Evolutionary conservation across 2,113 vertebrate genomes (phyloP), one percentile per base, ranked within the genome.

Genomic region (Tychaedon coryphoeus): DNA sequence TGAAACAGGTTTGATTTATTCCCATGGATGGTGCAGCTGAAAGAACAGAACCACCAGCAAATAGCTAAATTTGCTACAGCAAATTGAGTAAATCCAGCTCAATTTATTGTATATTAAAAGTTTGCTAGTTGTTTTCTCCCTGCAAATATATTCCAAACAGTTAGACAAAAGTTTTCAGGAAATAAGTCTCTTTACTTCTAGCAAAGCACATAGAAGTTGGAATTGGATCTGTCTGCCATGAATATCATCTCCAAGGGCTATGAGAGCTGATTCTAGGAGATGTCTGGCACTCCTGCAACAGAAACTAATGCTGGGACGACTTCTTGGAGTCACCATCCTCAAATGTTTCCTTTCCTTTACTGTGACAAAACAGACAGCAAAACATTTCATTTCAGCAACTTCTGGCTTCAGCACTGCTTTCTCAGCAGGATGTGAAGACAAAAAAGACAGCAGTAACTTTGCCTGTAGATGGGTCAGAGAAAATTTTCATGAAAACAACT

Each of bases 401-500:
- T 76, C 75, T 94, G 86, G 92, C 82, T 94, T 88, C 82, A 74
- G 82, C 75, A 60, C 13, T 83, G 86, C 94, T 88, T 19, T 76
- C 71, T 93, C 94, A 94, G 95, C 92, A 95, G 86, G 58, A 94
- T 83, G 29, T 31, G 54, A 82, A 88, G 85, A 90, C 95, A 76
- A 96, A 95, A 93, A 92, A 54, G 26, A 74, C 47, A 83, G 67
- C 62, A 90, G 54, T 66, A 88, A 94, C 88, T 94, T 76, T 73
- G 50, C 67, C 42, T 73, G 54, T 20, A 86, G 82, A 93, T 73
- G 67, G 88, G 90, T 92, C 88, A 94, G 71, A 88, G 82, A 88
- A 83, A 88, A 76, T 76, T 92, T 92, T 95, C 71, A 66, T 25
- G 45, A 66, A 90, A 90, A 75, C 33, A 53, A 26, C 74, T 93